Evolutionary conservation across 2,797 vertebrate genomes (phyloP), one percentile per base, ranked within the genome.

Genomic region (Paedocypris micromegethes): DNA sequence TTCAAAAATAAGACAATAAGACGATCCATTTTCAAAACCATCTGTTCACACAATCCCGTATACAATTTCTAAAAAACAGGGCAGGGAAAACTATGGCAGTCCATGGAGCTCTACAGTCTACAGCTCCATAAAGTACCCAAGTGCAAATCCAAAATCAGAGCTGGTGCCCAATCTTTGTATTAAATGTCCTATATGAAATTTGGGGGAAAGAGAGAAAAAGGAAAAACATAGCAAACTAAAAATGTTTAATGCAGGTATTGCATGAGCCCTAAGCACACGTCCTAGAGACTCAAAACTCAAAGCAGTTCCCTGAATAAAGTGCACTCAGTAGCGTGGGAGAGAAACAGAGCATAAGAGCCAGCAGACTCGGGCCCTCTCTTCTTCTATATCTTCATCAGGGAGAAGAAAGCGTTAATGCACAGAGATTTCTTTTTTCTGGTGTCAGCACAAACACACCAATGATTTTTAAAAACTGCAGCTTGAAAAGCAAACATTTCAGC

Each of bases 271-370:
- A 65, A 76, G 82, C 74, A 76, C 82, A 84, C 79, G 71, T 84
- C 79, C 73, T 74, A 43, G 43, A 64, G 66, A 82, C 76, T 82
- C 76, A 75, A 82, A 74, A 83, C 78, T 73, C 58, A 62, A 70
- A 78, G 78, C 80, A 79, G 84, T 70, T 88, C 87, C 86, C 88
- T 88, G 86, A 89, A 86, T 88, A 82, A 84, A 84, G 84, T 87
- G 84, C 85, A 84, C 83, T 78, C 80, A 80, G 79, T 57, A 77
- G 80, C 80, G 72, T 67, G 9, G 64, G 78, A 66, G 58, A 47
- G 65, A 48, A 51, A 72, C 41, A 4, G 60, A 37, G 43, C 42
- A 72, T 63, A 59, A 67, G 50, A 66, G 40, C 49, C 43, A 67
- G 55, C 52, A 60, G 42, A 46, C 63, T 68, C 5, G 68, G 64